phyloP scores from a whole-genome alignment of 2,797 vertebrate genomes.

The Eurystomus glaucurus region DNA sequence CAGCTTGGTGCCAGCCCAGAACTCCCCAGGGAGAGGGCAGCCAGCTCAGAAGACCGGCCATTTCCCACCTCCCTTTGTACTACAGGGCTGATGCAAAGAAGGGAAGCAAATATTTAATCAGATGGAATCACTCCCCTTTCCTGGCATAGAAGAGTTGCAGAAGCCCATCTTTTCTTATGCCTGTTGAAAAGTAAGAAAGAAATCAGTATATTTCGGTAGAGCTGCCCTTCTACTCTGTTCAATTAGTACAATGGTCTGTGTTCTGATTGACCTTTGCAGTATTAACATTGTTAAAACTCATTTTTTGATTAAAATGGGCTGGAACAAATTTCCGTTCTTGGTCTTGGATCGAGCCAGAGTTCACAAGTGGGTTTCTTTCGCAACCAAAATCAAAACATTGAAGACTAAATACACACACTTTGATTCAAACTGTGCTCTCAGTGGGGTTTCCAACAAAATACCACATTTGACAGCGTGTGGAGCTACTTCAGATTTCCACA shows the following conservation, averaged over 20 bases:
- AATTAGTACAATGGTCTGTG: not conserved
- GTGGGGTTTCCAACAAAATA: not conserved
- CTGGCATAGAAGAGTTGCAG: not conserved
- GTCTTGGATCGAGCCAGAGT: not conserved
- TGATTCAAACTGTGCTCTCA: not conserved
- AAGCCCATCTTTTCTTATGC: not conserved
- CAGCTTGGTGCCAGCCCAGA: rapidly evolving
- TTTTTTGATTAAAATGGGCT: not conserved
- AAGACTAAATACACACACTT: not conserved
- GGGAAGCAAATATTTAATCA: not conserved
- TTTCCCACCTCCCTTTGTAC: not conserved
- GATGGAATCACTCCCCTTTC: not conserved
- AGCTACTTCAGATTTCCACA: slow-evolving; percentile 11
- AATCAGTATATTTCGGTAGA: not conserved
- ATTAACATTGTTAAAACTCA: not conserved
- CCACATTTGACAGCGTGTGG: not conserved
- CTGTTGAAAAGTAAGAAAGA: not conserved
- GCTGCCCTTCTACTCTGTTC: not conserved
- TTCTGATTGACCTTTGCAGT: not conserved
- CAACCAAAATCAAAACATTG: not conserved
- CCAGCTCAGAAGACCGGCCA: not conserved
- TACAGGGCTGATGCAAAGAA: not conserved
- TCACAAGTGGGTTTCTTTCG: not conserved
- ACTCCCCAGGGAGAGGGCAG: not conserved
- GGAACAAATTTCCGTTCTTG: not conserved